phyloP scores from a whole-genome alignment of 35 echinoderm and acorn worm species.

The Antedon bifida region DNA sequence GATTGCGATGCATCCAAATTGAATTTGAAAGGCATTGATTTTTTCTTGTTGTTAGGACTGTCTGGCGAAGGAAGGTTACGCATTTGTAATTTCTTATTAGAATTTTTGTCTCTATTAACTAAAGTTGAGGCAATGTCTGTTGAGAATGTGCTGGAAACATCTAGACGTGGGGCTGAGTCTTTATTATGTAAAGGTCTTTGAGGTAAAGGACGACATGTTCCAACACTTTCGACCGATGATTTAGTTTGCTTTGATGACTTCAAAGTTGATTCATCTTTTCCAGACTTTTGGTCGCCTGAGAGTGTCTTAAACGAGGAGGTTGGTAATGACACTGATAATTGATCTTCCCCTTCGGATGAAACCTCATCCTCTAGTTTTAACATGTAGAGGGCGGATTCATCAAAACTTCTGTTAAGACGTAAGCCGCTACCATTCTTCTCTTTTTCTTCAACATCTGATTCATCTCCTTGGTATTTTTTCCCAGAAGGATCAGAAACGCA shows the following conservation, averaged over 20 bases:
- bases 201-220: constrained; percentile 45
- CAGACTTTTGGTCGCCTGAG: constrained; percentile 13
- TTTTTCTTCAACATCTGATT: not conserved
- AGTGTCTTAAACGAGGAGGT: not conserved
- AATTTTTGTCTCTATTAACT: constrained; percentile 15
- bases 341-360: not conserved
- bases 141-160: constrained; percentile 36
- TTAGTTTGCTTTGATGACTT: not conserved
- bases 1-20: not conserved
- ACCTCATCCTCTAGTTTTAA: not conserved
- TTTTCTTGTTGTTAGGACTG: constrained; percentile 15
- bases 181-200: constrained; percentile 26
- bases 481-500: not conserved
- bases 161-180: constrained; percentile 26
- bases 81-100: not conserved
- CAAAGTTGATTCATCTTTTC: not conserved
- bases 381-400: not conserved
- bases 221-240: not conserved
- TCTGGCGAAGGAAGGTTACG: constrained; percentile 74
- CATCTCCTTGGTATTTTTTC: not conserved
- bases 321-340: not conserved
- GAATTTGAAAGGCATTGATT: constrained; percentile 77
- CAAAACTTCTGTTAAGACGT: not conserved
- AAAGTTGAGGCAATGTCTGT: constrained; percentile 41
- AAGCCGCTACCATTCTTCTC: not conserved